Evolutionary conservation across 2,113 vertebrate species (phyloP).

Genomic region (Neolamprologus caudopunctatus): DNA sequence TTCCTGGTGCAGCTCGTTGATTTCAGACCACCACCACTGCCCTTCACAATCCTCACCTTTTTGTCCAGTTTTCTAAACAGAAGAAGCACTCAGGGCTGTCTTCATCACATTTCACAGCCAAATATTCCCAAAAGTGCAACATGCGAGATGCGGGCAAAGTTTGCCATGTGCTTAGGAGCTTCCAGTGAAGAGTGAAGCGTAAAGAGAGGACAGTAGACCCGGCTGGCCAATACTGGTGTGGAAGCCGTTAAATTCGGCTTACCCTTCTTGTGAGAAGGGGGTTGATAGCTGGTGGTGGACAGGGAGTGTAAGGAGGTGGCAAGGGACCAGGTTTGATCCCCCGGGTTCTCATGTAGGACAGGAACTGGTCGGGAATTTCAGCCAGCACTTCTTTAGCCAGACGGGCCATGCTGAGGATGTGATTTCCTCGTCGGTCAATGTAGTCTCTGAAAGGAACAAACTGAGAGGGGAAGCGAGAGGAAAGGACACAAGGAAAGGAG

Average conservation of each 20-base stretch:
- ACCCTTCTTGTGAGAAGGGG: slow-evolving; percentile 79
- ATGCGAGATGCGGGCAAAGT: background rate
- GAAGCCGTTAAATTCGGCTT: slow-evolving; percentile 46
- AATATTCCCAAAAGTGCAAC: slow-evolving; percentile 15
- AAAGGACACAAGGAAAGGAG: background rate
- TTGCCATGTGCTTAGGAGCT: slow-evolving; percentile 7
- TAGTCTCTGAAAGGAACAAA: slow-evolving; percentile 98
- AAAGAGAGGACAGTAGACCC: background rate
- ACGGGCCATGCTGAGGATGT: slow-evolving; percentile 94
- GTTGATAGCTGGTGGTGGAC: slow-evolving; percentile 60
- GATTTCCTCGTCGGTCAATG: slow-evolving; percentile 89
- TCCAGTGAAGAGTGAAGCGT: slow-evolving; percentile 39
- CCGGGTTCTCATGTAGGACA: slow-evolving; percentile 92
- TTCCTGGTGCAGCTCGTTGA: background rate
- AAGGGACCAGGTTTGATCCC: slow-evolving; percentile 90
- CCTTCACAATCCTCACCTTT: background rate
- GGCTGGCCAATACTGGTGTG: background rate
- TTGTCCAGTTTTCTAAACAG: background rate
- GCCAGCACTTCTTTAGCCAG: slow-evolving; percentile 94
- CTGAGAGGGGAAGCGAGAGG: slow-evolving; percentile 50
- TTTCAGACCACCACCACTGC: background rate
- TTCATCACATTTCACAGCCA: background rate
- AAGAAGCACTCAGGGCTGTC: background rate
- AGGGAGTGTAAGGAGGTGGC: slow-evolving; percentile 81
- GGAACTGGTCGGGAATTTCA: slow-evolving; percentile 95